Evolutionary conservation across 1,140 invertebrate species (phyloP).

Genomic region (Aphaenogaster ashmeadi): DNA sequence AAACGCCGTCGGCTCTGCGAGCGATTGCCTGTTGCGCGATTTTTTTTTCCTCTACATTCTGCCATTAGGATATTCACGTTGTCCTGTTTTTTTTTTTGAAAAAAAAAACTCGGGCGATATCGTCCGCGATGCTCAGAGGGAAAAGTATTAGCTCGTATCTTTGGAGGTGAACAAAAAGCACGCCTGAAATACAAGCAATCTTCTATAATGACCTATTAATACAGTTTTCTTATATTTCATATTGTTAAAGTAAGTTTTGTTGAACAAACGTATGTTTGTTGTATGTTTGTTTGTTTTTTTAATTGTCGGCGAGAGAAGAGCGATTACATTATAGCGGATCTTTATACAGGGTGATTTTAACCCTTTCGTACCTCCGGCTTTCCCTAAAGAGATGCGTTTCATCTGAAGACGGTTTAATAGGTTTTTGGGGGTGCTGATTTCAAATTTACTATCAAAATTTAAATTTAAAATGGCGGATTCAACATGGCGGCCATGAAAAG

Average conservation of each 20-base stretch:
- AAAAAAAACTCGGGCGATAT: slow-evolving; percentile 17
- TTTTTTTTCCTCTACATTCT: slow-evolving; percentile 34
- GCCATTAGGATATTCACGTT: slow-evolving; percentile 46
- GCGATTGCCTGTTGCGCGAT: slow-evolving; percentile 51
- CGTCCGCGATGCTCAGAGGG: neutral
- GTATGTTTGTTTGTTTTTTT: neutral
- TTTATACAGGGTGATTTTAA: neutral
- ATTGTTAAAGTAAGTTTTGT: neutral
- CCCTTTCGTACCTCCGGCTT: too few species aligned
- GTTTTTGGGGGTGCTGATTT: too few species aligned
- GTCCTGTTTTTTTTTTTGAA: neutral
- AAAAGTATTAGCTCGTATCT: slow-evolving; percentile 5
- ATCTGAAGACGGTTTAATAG: too few species aligned
- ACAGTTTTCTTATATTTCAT: neutral
- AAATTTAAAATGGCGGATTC: too few species aligned
- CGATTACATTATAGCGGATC: neutral
- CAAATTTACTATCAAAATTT: too few species aligned
- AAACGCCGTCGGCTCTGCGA: slow-evolving; percentile 48
- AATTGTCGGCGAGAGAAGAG: neutral
- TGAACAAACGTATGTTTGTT: neutral
- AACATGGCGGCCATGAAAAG: too few species aligned
- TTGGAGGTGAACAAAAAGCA: neutral
- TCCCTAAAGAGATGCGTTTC: too few species aligned
- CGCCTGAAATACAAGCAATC: neutral
- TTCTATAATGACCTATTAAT: neutral